Base-by-base conservation (phyloP, 2,888 invertebrate species). In the Trichogramma evanescens region DNA sequence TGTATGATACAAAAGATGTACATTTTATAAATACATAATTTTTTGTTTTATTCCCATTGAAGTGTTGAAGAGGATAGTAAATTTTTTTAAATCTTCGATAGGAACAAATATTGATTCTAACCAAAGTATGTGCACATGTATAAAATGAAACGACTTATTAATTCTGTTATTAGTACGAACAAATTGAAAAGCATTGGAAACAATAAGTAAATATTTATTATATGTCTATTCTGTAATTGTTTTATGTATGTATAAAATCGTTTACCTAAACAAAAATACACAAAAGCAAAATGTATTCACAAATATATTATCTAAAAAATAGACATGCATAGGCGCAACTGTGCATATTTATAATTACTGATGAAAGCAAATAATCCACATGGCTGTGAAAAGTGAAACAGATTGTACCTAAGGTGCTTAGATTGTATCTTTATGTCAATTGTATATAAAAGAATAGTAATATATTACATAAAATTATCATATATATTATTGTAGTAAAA, bases 381-480 rank as follows among this genome's bases (percentile, higher is more conserved):
- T 77, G 78, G 78, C 78, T 78, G 78, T 78, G 78, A 78, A 75
- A 77, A 78, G 77, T 77, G 76, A 77, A 77, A 76, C 76, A 75
- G 73, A 75, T 73, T 67, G 76, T 75, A 77, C 76, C 76, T 76
- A 77, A 77, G 76, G 76, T 77, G 77, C 77, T 77, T 77, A 74
- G 75, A 74, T 76, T 66, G 64, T 61, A 65, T 66, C 61, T 69
- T 64, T 66, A 70, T 70, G 68, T 69, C 70, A 74, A 75, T 73
- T 76, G 74, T 76, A 76, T 74, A 76, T 76, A 76, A 73, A 68
- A 72, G 71, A 76, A 74, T 71, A 70, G 72, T 74, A 74, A 76
- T 75, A 74, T 74, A 74, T 74, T 72, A 71, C 74, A 72, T 74
- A 71, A 71, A 73, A 68, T 72, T 67, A 67, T 66, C 68, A 58